Evolutionary conservation across 2,888 invertebrate genomes (phyloP), one percentile per base, ranked within the genome.

Genomic region (Eristalis tenax): DNA sequence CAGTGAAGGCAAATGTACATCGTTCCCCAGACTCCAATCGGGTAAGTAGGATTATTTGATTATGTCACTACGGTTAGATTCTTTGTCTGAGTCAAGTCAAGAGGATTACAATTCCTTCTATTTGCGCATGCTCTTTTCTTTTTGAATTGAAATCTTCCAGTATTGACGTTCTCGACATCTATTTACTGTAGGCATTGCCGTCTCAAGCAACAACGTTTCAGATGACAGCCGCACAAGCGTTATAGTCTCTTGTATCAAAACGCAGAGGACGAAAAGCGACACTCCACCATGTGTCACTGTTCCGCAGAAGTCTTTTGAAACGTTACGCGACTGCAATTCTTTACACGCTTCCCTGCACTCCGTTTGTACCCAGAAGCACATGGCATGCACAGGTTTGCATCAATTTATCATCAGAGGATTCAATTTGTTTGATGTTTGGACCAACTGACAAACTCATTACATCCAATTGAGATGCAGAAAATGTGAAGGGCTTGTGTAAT

Each of bases 401-500:
- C 57, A 13, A 26, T 50, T 32, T 66, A 38, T 71, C 22, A 61
- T 66, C 40, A 18, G n/a, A 5, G n/a, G 35, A 66, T 83, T 83
- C 28, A 63, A 77, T 73, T 63, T 77, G 68, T 77, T 83, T 68
- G 68, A 77, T 76, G 56, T 73, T 61, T 71, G 22, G 50, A 71
- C 64, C 61, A 68, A 22, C 68, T 66, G 77, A 73, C 76, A 82
- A 71, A 71, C 82, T 76, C 82, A 82, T 82, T 82, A 82, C 76
- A 59, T 64, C 57, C 76, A 76, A 82, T 82, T 82, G 82, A 82
- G 82, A 76, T 75, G 70, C 76, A 82, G 23, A 65, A 57, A 69
- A 61, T 82, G 56, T 40, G 59, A 32, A 70, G 22, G 40, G 57
- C 22, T 59, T 59, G 23, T 32, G 26, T 35, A 75, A 59, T 75